A percentile compares a stretch with the other conserved stretches of the same genome.
Conservation (phyloP, 2,113 vertebrate genomes). For the Chaenocephalus aceratus region DNA sequence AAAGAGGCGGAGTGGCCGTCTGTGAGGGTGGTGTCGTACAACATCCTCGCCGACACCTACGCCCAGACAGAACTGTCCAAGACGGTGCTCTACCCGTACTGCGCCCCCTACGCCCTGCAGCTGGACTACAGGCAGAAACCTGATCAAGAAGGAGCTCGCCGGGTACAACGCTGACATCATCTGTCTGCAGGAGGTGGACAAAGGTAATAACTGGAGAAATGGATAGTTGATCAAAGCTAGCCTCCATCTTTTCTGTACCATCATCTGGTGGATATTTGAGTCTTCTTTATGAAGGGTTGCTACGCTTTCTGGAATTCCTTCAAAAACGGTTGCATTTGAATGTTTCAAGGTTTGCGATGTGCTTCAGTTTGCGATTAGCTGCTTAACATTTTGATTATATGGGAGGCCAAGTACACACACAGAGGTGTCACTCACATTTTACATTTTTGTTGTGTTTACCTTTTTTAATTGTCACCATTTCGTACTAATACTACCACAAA, state of each 20-base stretch:
- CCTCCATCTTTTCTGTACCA: background rate
- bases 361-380: too few species aligned
- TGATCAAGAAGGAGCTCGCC: constrained; percentile 93
- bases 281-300: background rate
- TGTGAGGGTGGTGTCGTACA: constrained; percentile 90
- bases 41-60: constrained; percentile 93
- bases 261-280: too few species aligned
- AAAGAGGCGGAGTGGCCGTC: constrained; percentile 72
- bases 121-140: constrained; percentile 94
- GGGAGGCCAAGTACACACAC: too few species aligned
- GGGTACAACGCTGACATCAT: constrained; percentile 94
- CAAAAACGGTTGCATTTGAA: too few species aligned
- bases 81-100: constrained; percentile 93
- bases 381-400: too few species aligned
- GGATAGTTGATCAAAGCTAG: background rate
- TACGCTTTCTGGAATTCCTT: too few species aligned
- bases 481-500: too few species aligned
- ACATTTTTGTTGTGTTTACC: too few species aligned
- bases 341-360: too few species aligned
- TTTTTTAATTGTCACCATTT: too few species aligned
- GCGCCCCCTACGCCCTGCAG: constrained; percentile 92
- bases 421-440: too few species aligned
- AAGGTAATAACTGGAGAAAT: constrained; percentile 56
- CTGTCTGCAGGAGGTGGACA: constrained; percentile 97
- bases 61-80: constrained; percentile 94